Base-by-base conservation (phyloP, 2,888 invertebrate species). In the Pediacus dermestoides region DNA sequence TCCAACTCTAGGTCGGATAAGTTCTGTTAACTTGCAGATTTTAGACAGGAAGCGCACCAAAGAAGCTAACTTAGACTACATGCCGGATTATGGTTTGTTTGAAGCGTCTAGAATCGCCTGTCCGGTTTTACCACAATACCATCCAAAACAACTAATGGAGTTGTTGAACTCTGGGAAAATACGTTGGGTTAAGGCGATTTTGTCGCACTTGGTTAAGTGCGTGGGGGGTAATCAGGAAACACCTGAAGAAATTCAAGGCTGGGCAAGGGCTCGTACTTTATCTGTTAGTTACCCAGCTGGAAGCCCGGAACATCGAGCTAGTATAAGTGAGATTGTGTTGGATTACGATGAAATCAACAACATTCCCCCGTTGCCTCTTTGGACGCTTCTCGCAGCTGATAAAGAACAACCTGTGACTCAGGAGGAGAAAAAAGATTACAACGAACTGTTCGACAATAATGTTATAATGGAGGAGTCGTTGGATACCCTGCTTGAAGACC, bases 81-180 rank as follows among this genome's bases (percentile, higher is more conserved):
- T 92, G 88, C 90, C 90, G 0, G 91, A 91, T 70, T 91, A 90
- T 61, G 93, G 93, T 0, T 70, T 99, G 34, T 99, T 99, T 70
- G 97, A 99, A 70, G 96, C 97, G 0, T 92, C 95, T 3, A 80
- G 95, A 45, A 88, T 96, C 63, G 95, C 96, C 1, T 97, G 94
- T 58, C 97, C 97, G 0, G 95, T 97, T 25, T 72, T 99, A 42
- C 99, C 99, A 0, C 99, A 99, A 61, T 99, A 99, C 67, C 99
- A 99, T 72, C 99, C 99, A 0, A 96, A 96, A 61, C 97, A 97
- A 61, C 73, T 99, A 18, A 96, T 99, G 89, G 99, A 99, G 63
- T 72, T 99, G 22, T 75, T 99, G 15, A 97, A 97, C 72, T 96
- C 95, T 35, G 99, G 99, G 2, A 96, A 95, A 72, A 95, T 94